Base-by-base conservation (phyloP, 1,140 invertebrate genomes). In the Sinonovacula constricta region DNA sequence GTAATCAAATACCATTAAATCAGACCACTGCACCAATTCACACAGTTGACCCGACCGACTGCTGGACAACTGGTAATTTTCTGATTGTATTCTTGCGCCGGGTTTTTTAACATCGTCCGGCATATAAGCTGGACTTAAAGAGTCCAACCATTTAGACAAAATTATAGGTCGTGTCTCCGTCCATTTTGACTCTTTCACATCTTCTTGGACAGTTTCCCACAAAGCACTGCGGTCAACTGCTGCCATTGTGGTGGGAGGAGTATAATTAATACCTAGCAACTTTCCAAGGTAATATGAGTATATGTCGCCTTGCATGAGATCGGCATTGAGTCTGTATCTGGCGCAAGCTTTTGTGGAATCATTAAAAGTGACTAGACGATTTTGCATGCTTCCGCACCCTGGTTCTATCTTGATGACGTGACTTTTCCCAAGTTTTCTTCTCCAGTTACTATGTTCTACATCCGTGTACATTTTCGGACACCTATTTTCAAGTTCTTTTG, bases 221-320 rank as follows among this genome's bases (percentile, higher is more conserved):
- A 94, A 91, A 18, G 92, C 91, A 53, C 93, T 92, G 31, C 93
- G 92, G 87, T 95, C 93, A 7, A 96, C 94, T 33, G 95, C 90
- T 30, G 93, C 93, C 15, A 96, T 92, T 0, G 94, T 92, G 0
- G 95, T 94, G 0, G 96, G 95, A 3, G 94, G 94, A 54, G 97
- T 86, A 88, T 97, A 96, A 31, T 80, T 77, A n/a, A 97, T 92
- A 62, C 94, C 93, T 15, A 97, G 88, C 4, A 96, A 82, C 59
- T 93, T 93, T 3, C 94, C 94, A 18, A 97, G 92, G 84, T 95
- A 96, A 87, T 95, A 97, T 85, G 95, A 95, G 90, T 96, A 97
- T 0, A 97, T 93, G 88, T 97, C 96, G 14, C 96, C 96, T 90
- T 97, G 96, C 57, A 97, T 96, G 89, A 97, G 96, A 86, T 97